phyloP scores from a whole-genome alignment of 2,888 invertebrate genomes.

The Dromius quadrimaculatus region DNA sequence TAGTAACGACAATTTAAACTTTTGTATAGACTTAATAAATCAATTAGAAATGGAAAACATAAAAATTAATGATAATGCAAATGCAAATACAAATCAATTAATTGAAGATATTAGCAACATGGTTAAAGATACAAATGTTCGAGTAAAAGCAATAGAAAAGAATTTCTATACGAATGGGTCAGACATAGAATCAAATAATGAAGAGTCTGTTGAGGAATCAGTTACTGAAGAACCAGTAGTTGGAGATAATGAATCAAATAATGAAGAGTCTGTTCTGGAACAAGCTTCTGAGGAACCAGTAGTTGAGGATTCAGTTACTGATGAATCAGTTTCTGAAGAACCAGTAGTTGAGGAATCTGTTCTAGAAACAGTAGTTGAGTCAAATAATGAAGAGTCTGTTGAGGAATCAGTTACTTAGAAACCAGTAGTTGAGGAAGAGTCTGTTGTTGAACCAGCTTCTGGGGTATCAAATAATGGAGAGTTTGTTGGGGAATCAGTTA shows the following conservation, averaged over 20 bases:
- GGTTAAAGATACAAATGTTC: slow-evolving; percentile 1
- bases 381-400: no score
- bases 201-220: no score
- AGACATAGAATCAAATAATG: no score
- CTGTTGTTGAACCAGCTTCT: no score
- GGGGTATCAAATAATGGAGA: no score
- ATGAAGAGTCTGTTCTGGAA: no score
- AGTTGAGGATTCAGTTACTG: background rate
- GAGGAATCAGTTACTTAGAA: background rate
- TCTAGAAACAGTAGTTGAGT: background rate
- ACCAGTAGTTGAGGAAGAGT: slow-evolving; percentile 1
- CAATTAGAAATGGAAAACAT: background rate
- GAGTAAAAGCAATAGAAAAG: background rate
- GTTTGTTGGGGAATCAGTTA: slow-evolving; percentile 1
- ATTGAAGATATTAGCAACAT: background rate
- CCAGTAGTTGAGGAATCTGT: no score
- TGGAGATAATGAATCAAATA: no score
- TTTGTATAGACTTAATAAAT: slow-evolving; percentile 3
- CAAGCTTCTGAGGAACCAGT: no score
- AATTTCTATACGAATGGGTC: background rate
- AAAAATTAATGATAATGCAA: background rate
- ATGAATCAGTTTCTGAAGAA: background rate
- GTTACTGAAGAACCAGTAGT: no score
- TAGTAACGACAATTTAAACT: slow-evolving; percentile 3
- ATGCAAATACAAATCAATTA: background rate